Conservation (phyloP, 2,797 vertebrate genomes). For the Sebastes steindachneri region DNA sequence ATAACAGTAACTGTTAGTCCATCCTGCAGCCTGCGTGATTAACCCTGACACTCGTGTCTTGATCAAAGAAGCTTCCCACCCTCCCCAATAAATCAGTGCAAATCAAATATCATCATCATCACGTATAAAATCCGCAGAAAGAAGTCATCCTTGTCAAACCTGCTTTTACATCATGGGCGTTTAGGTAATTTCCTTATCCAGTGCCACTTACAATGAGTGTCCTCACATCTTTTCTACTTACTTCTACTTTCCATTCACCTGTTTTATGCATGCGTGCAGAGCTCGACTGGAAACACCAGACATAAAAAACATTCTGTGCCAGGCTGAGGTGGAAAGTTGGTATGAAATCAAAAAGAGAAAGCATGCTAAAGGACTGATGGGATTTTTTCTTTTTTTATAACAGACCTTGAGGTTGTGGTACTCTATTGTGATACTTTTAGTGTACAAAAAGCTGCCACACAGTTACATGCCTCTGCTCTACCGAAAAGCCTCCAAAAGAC, state of each 20-base stretch:
- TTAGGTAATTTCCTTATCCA: not conserved
- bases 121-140: not conserved
- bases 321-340: not conserved
- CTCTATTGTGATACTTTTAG: not conserved
- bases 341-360: not conserved
- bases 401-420: not conserved
- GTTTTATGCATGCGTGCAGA: not conserved
- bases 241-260: not conserved
- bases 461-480: not conserved
- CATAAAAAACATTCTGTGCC: not conserved
- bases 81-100: not conserved
- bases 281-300: not conserved
- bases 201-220: not conserved
- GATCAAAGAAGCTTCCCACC: not conserved
- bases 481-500: not conserved
- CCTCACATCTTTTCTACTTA: not conserved
- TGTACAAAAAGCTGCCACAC: not conserved
- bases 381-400: not conserved
- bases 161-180: not conserved
- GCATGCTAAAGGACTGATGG: not conserved
- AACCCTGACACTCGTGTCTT: slow-evolving; percentile 17
- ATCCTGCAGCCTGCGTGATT: slow-evolving; percentile 1
- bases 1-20: slow-evolving; percentile 6
- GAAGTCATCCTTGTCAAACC: not conserved
- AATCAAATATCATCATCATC: not conserved